Evolutionary conservation across 64 coral and sea anemone species (phyloP), one percentile per base, ranked within the genome.

Genomic region (Stylophora pistillata): DNA sequence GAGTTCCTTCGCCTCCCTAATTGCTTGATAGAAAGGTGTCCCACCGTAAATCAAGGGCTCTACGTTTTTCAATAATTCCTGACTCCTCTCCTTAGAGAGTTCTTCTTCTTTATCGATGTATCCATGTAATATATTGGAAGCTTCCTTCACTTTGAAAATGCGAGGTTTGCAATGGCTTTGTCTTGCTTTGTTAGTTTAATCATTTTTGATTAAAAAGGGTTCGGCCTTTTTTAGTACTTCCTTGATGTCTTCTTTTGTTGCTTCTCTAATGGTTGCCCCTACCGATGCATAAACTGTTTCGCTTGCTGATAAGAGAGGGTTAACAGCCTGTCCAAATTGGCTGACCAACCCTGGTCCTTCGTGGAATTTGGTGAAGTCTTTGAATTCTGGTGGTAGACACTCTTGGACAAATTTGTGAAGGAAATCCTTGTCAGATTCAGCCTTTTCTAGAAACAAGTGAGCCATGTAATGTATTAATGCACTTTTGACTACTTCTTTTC

Each of bases 51-150:
- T 86, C 55, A 71, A 76, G 1, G 83, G 90, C 15, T 86, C 54
- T 9, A 92, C 53, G 1, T 0, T 25, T 6, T 71, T 0, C 23
- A 80, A 18, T 34, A 86, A 55, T 70, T 92, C 82, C 0, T 41
- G 2, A 1, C 60, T 20, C 66, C 90, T 41, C 34, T 86, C 28
- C 16, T 85, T 14, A 34, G 90, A 54, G 2, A 92, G 58, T 65
- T 92, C 63, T 53, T 15, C 21, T 62, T 70, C 28, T 85, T 79
- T 28, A 28, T 47, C 82, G 15, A 87, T 33, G 13, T 73, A 27
- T 20, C 57, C 83, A 92, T 72, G 83, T 13, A 92, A 11, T 23
- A 92, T 60, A 13, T 78, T 27, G 37, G 90, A 92, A 27, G 90
- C 90, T 64, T n/a, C 23, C 1, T 92, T 20, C 15, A 92, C 90